These are phyloP conservation scores for Saccopteryx leptura DNA, from an alignment of 2,113 vertebrate genomes.

Conservation along the genomic window DNA sequence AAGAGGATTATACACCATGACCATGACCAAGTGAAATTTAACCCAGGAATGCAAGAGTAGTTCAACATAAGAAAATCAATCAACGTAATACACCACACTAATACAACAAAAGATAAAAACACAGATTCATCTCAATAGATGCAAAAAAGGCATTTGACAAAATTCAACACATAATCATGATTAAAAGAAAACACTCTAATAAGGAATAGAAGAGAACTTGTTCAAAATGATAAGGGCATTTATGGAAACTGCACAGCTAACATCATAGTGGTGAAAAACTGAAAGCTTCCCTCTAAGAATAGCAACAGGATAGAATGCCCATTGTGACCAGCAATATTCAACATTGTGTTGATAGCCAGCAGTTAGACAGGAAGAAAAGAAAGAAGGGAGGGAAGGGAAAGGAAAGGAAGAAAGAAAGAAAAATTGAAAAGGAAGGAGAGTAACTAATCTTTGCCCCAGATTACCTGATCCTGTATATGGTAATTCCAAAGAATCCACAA, in stretches of 20 bases:
- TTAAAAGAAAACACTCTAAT: neutral
- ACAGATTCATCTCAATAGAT: neutral
- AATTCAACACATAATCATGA: neutral
- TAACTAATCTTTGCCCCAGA: neutral
- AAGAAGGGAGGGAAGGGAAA: too few relatives aligned
- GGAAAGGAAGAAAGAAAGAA: neutral
- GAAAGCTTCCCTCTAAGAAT: neutral
- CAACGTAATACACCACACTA: neutral
- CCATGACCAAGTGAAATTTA: neutral
- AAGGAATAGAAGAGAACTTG: neutral
- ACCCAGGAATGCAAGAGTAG: neutral
- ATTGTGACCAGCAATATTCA: neutral
- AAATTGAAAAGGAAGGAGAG: neutral
- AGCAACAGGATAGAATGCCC: neutral
- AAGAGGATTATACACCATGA: neutral
- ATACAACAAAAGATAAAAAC: neutral
- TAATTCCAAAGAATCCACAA: neutral
- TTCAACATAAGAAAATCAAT: neutral
- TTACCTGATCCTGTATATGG: neutral
- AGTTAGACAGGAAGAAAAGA: neutral
- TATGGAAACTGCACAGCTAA: neutral
- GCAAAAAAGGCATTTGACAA: neutral
- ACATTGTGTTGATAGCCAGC: neutral
- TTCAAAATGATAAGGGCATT: neutral
- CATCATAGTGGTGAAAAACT: neutral